Conservation (phyloP, 2,797 vertebrate species). For the Etheostoma perlongum region DNA sequence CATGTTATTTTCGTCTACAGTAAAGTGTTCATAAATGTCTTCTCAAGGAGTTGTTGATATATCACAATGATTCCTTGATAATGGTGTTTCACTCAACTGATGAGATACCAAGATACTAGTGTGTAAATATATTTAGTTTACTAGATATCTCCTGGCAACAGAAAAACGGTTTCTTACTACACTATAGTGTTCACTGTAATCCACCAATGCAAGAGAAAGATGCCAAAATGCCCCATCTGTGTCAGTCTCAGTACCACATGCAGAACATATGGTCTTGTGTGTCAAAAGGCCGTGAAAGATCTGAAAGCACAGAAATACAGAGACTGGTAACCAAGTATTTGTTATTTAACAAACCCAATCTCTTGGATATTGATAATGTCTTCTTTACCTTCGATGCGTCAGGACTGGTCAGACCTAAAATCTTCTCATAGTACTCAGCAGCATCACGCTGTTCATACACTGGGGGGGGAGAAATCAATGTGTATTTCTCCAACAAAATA, state of each 20-base stretch:
- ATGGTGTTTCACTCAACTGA: too few species aligned
- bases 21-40: neutral
- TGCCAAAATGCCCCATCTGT: constrained; percentile 59
- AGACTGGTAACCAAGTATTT: fast-evolving
- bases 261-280: constrained; percentile 54
- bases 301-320: constrained; percentile 56
- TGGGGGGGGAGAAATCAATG: constrained; percentile 1
- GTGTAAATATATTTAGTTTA: neutral
- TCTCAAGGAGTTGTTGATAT: neutral
- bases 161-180: constrained; percentile 66
- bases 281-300: constrained; percentile 69
- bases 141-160: neutral
- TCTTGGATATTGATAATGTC: neutral
- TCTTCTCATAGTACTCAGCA: constrained; percentile 80
- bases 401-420: constrained; percentile 57
- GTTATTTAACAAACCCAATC: fast-evolving
- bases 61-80: neutral
- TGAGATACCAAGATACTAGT: neutral
- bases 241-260: fast-evolving
- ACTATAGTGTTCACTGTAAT: constrained; percentile 18
- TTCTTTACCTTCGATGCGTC: constrained; percentile 61
- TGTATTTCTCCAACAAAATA: neutral
- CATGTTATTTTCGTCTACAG: neutral
- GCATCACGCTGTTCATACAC: constrained; percentile 77
- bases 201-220: constrained; percentile 69